Evolutionary conservation across 2,113 vertebrate species (phyloP), one percentile per base, ranked within the genome.

Genomic region (Bubo blakistoni): DNA sequence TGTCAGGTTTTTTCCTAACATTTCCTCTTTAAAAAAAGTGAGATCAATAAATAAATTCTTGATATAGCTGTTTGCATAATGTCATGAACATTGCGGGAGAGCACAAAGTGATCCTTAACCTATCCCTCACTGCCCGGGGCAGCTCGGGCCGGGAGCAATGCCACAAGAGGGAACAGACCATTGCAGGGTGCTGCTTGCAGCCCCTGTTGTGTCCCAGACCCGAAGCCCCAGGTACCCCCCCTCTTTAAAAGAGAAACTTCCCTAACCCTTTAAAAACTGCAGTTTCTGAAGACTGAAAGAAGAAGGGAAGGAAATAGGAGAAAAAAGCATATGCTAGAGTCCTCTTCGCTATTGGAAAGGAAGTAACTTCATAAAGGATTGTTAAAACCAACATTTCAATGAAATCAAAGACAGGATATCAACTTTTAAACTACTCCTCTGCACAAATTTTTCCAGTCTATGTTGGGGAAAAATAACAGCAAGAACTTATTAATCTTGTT

Each of bases 401-500:
- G 18, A 95, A 80, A 88, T 30, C 51, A 82, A 78, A 91, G 38
- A 32, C 42, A 85, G 66, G 58, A 49, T 81, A 88, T 44, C 46
- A 78, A 46, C 74, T 80, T 72, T 55, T 74, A 93, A 96, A 95
- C 61, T 42, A 73, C 40, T 74, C 15, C 46, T 57, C 30, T 52
- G 65, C 54, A 88, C 44, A 62, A 67, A 63, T 51, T 73, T 84
- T 91, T 88, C 81, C 80, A 90, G 73, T 27, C 38, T 86, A 26
- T 40, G 29, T 4, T 86, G 58, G 74, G 54, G 36, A 81, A 85
- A 85, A 94, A 55, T 77, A 96, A 93, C 66, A 89, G 38, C 54
- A 86, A 95, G 89, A 92, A 90, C 69, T 91, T 29, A 51, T 84
- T 96, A 89, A 93, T 84, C 83, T 90, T 92, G 20, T 86, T 95